These are phyloP conservation scores for Embiotoca jacksoni DNA, from an alignment of 2,113 vertebrate species.

Conservation along the genomic window DNA sequence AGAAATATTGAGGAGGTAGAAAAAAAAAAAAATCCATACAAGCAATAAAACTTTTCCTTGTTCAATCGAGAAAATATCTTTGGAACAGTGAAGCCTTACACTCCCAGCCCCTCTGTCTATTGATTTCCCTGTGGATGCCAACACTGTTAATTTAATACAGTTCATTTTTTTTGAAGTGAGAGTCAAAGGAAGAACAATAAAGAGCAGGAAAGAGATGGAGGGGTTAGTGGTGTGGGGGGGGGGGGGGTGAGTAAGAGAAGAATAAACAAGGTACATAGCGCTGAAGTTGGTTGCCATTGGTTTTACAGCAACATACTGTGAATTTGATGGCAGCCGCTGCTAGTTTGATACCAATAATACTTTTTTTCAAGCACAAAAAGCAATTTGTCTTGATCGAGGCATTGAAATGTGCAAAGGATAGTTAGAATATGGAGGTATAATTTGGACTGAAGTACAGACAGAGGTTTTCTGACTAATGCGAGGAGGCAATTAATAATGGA, in stretches of 20 bases:
- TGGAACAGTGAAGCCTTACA: slow-evolving; percentile 27
- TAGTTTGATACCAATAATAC: slow-evolving; percentile 20
- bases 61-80: slow-evolving; percentile 23
- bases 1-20: slow-evolving; percentile 1
- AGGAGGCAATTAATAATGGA: not conserved
- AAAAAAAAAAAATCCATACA: slow-evolving; percentile 22
- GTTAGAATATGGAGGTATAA: slow-evolving; percentile 9
- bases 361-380: slow-evolving; percentile 33
- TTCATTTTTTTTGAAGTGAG: slow-evolving; percentile 47
- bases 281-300: slow-evolving; percentile 19
- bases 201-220: slow-evolving; percentile 19
- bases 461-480: slow-evolving; percentile 2
- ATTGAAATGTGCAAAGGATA: slow-evolving; percentile 24
- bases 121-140: slow-evolving; percentile 65
- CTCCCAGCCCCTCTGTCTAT: slow-evolving; percentile 21
- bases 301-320: slow-evolving; percentile 22
- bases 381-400: slow-evolving; percentile 1
- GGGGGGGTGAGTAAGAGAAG: not conserved
- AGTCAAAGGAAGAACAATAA: slow-evolving; percentile 30
- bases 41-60: slow-evolving; percentile 12
- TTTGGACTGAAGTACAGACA: slow-evolving; percentile 18
- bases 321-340: slow-evolving; percentile 14
- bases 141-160: slow-evolving; percentile 57
- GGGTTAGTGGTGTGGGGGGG: too few relatives aligned
- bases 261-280: not conserved